phyloP scores from a whole-genome alignment of 2,113 vertebrate species.

The Psammodynastes pulverulentus region DNA sequence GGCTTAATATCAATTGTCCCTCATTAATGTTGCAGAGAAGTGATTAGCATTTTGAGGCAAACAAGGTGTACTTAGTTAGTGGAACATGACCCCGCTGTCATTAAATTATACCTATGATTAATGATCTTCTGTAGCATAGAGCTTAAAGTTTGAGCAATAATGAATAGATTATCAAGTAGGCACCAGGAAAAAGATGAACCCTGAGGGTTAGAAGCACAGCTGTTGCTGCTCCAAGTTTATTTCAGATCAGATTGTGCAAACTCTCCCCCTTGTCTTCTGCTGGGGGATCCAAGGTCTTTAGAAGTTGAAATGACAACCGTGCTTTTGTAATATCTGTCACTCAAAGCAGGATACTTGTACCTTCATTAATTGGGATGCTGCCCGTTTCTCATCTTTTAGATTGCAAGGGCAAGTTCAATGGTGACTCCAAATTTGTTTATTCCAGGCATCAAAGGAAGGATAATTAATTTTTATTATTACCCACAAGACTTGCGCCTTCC shows the following conservation, averaged over 20 bases:
- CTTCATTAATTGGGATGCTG: background rate
- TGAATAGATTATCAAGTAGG: constrained; percentile 56
- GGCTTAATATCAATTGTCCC: constrained; percentile 75
- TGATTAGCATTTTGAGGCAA: constrained; percentile 99
- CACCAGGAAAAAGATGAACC: constrained; percentile 38
- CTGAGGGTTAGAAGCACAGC: constrained; percentile 41
- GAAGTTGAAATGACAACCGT: background rate
- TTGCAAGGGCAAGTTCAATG: background rate
- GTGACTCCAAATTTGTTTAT: background rate
- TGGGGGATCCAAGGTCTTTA: constrained; percentile 16
- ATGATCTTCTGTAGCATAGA: constrained; percentile 89
- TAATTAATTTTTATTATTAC: background rate
- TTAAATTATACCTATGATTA: constrained; percentile 98
- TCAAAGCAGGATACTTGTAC: background rate
- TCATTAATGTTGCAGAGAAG: constrained; percentile 83
- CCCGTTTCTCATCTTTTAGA: background rate
- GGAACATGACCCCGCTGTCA: constrained; percentile 94
- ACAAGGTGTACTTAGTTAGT: constrained; percentile 91
- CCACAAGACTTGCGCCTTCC: background rate
- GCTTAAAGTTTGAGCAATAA: constrained; percentile 73
- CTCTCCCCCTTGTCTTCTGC: constrained; percentile 20
- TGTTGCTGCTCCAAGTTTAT: constrained; percentile 51
- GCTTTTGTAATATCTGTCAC: background rate
- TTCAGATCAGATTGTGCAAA: constrained; percentile 34
- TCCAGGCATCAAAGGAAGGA: background rate